Evolutionary conservation across 2,888 invertebrate genomes (phyloP).

Genomic region (Synanthedon myopaeformis): DNA sequence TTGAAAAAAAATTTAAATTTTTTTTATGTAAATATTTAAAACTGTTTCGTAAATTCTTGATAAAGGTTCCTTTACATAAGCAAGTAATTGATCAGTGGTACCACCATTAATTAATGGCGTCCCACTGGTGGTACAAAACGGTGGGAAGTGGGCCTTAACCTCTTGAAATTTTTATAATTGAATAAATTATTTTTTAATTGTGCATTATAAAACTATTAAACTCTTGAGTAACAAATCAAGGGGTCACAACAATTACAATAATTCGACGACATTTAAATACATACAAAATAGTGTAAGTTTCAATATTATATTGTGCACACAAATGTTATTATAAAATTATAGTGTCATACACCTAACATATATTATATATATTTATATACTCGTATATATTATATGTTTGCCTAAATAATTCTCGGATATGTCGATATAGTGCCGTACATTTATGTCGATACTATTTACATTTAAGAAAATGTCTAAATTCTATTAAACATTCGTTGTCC

Average conservation of each 20-base stretch:
- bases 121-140: too few species aligned
- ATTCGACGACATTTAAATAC: conserved; percentile 8
- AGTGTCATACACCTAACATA: conserved; percentile 2
- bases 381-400: not conserved
- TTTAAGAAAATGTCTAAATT: not conserved
- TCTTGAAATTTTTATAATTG: too few species aligned
- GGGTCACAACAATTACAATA: conserved; percentile 5
- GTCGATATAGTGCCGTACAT: not conserved
- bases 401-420: not conserved
- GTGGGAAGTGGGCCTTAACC: too few species aligned
- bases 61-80: too few species aligned
- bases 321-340: conserved; percentile 12
- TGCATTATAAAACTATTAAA: not conserved
- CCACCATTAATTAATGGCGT: too few species aligned
- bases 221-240: conserved; percentile 8
- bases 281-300: not conserved
- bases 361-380: too few species aligned
- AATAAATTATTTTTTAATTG: too few species aligned
- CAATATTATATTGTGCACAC: conserved; percentile 5
- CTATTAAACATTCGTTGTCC: conserved; percentile 13
- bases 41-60: too few species aligned
- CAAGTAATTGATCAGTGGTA: too few species aligned
- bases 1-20: too few species aligned
- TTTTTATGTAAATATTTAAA: too few species aligned
- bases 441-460: not conserved